Evolutionary conservation across 1,140 invertebrate species (phyloP).

Genomic region (Lanistes nyassanus): DNA sequence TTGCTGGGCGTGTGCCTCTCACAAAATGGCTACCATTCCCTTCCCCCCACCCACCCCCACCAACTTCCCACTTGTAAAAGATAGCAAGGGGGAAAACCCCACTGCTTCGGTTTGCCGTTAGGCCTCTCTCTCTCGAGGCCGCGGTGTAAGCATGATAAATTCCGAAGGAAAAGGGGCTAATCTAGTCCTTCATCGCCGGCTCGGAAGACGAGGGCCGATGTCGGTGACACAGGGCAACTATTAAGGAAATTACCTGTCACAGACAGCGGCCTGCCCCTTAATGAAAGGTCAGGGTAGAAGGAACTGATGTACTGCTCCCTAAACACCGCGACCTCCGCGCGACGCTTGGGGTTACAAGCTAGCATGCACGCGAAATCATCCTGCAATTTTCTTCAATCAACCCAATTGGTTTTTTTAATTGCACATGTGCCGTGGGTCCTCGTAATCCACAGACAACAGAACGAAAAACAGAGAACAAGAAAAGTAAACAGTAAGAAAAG

Average conservation of each 20-base stretch:
- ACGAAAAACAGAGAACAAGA: too few relatives aligned
- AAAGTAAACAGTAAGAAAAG: too few relatives aligned
- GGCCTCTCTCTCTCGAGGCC: background rate
- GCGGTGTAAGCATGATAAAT: slow-evolving; percentile 11
- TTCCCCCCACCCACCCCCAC: too few relatives aligned
- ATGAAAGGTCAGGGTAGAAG: background rate
- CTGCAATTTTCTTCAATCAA: too few relatives aligned
- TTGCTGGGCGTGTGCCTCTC: too few relatives aligned
- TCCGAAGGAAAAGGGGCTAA: slow-evolving; percentile 8
- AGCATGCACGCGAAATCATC: too few relatives aligned
- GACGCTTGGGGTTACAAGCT: too few relatives aligned
- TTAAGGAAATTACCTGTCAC: slow-evolving; percentile 12
- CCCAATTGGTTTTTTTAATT: too few relatives aligned
- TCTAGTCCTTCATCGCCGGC: slow-evolving; percentile 6
- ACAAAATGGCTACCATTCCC: too few relatives aligned
- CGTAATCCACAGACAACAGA: too few relatives aligned
- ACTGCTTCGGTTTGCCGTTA: background rate
- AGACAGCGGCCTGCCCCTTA: background rate
- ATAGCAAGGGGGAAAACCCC: background rate
- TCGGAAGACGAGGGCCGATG: background rate
- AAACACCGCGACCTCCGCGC: too few relatives aligned
- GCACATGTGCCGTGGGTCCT: too few relatives aligned
- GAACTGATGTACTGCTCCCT: background rate
- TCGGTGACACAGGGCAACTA: slow-evolving; percentile 3
- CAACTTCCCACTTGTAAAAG: background rate